Conservation (phyloP, 2,113 vertebrate genomes). For the Sigmodon hispidus region DNA sequence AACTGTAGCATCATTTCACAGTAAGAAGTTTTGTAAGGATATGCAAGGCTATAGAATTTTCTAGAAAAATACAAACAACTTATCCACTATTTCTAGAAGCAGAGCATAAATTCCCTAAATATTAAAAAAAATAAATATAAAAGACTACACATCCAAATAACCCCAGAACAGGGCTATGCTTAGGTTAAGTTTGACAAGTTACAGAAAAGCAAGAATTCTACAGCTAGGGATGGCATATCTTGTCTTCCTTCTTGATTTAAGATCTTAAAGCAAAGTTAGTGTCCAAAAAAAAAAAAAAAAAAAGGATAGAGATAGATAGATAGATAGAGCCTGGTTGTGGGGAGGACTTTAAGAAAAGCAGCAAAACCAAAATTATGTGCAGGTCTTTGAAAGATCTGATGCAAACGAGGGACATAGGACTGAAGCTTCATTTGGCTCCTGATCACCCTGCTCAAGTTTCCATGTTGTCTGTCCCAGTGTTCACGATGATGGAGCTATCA, state of each 20-base stretch:
- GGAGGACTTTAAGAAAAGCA: too few species aligned
- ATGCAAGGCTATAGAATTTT: not conserved
- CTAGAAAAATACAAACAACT: not conserved
- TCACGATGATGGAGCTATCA: too few species aligned
- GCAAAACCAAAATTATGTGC: too few species aligned
- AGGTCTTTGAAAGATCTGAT: too few species aligned
- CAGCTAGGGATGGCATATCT: not conserved
- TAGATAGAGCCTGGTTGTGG: too few species aligned
- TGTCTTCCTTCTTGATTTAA: not conserved
- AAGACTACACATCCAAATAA: not conserved
- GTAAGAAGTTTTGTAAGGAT: not conserved
- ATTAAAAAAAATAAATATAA: not conserved
- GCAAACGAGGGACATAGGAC: too few species aligned
- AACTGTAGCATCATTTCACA: not conserved
- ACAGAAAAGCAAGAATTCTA: not conserved
- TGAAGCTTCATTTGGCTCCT: too few species aligned
- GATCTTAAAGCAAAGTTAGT: not conserved
- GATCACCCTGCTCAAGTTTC: too few species aligned
- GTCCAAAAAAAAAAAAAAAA: too few species aligned
- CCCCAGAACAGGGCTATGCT: not conserved
- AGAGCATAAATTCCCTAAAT: not conserved
- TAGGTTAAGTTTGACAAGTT: not conserved
- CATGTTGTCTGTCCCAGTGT: too few species aligned
- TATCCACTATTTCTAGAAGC: not conserved
- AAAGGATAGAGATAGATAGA: too few species aligned